Base-by-base conservation (phyloP, 2,797 vertebrate species). In the Heliangelus exortis region DNA sequence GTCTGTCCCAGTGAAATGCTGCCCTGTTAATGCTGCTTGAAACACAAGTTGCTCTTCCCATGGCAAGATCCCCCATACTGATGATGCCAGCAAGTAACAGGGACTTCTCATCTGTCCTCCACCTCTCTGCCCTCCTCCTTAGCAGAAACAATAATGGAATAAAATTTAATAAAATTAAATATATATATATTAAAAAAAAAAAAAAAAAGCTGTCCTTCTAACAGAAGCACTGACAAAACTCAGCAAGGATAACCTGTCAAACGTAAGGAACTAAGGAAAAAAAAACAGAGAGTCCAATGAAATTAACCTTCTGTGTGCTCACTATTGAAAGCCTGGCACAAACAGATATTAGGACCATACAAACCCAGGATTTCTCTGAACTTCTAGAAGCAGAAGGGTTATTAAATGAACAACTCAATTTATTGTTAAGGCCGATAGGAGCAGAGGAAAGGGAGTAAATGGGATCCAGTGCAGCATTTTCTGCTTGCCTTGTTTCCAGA, bases 401-500 rank as follows among this genome's bases (percentile, higher is more conserved):
- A 80, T 77, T 62, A 67, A 86, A 92, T 18, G 65, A 63, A 84
- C 91, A 88, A 86, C 59, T 88, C 69, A 59, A 89, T 92, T 89
- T 50, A 83, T 61, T 76, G 57, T 87, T 91, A 92, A 92, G 92
- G 83, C 63, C 0, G 13, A 34, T 8, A 72, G 68, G 43, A 92
- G 34, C 6, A 71, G 59, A 85, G 54, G 66, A 92, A 89, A 50
- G 48, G 63, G 50, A 92, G 76, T 45, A 50, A 75, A 67, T 4
- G 1, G 63, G 93, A 95, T 63, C 34, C 80, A 55, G 55, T 28
- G 59, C 90, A 88, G 87, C 51, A 43, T 95, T 95, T 94, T 84
- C 73, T 6, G 50, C 91, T 94, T 92, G 94, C 74, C 95, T 95
- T 93, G 92, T 97, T 97, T 97, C 84, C 96, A 96, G 93, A 97